Percentiles rank a stretch among this genome's conserved stretches.
Conservation (phyloP, 2,888 invertebrate species). For the Cataglyphis altisquamis region DNA sequence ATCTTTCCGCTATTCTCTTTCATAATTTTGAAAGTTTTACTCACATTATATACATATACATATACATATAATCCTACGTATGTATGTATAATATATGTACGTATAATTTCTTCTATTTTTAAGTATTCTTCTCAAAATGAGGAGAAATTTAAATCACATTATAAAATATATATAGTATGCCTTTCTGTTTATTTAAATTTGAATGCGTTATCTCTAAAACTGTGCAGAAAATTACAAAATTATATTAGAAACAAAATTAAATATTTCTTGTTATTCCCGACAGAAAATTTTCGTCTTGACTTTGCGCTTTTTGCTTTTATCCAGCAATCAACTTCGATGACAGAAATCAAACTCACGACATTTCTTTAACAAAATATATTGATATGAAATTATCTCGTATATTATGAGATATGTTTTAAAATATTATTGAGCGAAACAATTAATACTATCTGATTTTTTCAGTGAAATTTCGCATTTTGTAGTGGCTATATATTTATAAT, state of each 20-base stretch:
- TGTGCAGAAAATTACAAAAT: neutral
- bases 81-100: no score
- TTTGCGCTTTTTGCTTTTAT: neutral
- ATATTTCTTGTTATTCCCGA: neutral
- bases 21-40: neutral
- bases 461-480: no score
- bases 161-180: neutral
- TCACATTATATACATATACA: no score
- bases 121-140: neutral
- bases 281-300: neutral
- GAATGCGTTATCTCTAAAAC: neutral
- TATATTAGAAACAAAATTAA: neutral
- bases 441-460: no score
- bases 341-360: no score
- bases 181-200: neutral
- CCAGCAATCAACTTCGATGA: no score
- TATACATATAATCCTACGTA: no score
- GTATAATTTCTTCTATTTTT: neutral
- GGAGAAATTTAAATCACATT: neutral
- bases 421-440: no score
- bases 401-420: no score
- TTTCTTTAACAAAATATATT: no score
- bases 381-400: no score
- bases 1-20: neutral
- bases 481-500: no score